Base-by-base conservation (phyloP, 2,113 vertebrate species). In the Nanorana parkeri region DNA sequence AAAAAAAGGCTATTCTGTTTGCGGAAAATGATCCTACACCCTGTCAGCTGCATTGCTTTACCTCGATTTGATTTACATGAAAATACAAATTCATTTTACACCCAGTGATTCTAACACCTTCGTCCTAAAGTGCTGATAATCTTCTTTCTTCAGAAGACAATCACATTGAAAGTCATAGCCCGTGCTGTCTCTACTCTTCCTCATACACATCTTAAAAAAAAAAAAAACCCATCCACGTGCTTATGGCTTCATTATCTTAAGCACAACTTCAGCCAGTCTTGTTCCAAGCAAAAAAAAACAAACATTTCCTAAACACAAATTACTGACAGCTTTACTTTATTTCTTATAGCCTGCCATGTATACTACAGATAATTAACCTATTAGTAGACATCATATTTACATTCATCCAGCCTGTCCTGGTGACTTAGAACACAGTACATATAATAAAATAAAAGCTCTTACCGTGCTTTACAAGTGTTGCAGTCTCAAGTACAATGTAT, bases 361-460 rank as follows among this genome's bases (percentile, higher is more conserved):
- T 29, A 56, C 20, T 51, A 87, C 69, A 56, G 77, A 68, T 84
- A 83, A 84, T 85, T 87, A 85, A 85, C 86, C 83, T 81, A 78
- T 79, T 87, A 83, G 83, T 85, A 81, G 84, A 10, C 52, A 75
- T 86, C 83, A 75, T 78, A 85, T 85, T 79, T 69, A 85, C 87
- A 88, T 85, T 75, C 80, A 85, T 81, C 80, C 85, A 78, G 51
- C 84, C 68, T 54, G 76, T 88, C 85, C 72, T 80, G 80, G 85
- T 68, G 32, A 60, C 51, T 21, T 68, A 73, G 28, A 73, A 56
- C 69, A 56, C 51, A 73, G 52, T 55, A 68, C 19, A 67, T 81
- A 83, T 78, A 88, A 60, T 86, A 85, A 64, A 86, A 83, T 63
- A 64, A 85, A 85, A 85, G 67, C 78, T 78, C 78, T 86, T 85